These are phyloP conservation scores for Babylonia areolata DNA, from an alignment of 1,140 invertebrate species.

Conservation along the genomic window DNA sequence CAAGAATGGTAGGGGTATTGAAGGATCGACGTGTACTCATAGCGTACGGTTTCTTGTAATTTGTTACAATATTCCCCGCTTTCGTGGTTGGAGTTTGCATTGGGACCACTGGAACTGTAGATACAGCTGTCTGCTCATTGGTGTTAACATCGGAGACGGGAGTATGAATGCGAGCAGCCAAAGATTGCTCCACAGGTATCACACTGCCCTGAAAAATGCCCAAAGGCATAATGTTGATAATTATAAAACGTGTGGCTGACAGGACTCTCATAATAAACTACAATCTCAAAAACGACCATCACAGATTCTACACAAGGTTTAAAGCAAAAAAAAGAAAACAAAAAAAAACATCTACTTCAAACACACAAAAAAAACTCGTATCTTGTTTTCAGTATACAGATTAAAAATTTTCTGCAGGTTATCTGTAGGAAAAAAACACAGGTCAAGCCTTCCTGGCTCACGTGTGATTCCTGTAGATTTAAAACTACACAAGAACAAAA, in stretches of 20 bases:
- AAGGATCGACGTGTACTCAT: constrained; percentile 60
- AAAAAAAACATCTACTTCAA: too few species aligned
- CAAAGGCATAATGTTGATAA: constrained; percentile 22
- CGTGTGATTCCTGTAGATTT: too few species aligned
- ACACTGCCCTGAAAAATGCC: constrained; percentile 56
- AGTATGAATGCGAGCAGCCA: constrained; percentile 55
- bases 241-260: background rate
- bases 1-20: constrained; percentile 63
- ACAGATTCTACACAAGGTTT: too few species aligned
- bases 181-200: constrained; percentile 59
- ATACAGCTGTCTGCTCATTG: constrained; percentile 51
- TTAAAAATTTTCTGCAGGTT: too few species aligned
- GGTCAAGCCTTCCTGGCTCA: too few species aligned
- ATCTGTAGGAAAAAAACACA: too few species aligned
- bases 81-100: constrained; percentile 55
- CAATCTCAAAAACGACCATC: too few species aligned
- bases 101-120: constrained; percentile 53
- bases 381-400: too few species aligned
- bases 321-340: too few species aligned
- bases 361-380: too few species aligned
- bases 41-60: constrained; percentile 59
- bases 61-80: constrained; percentile 53
- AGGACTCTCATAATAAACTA: too few species aligned
- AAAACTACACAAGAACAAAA: too few species aligned
- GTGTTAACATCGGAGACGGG: constrained; percentile 49